Conservation (phyloP, 2,113 vertebrate species). For the Tylochromis polylepis region DNA sequence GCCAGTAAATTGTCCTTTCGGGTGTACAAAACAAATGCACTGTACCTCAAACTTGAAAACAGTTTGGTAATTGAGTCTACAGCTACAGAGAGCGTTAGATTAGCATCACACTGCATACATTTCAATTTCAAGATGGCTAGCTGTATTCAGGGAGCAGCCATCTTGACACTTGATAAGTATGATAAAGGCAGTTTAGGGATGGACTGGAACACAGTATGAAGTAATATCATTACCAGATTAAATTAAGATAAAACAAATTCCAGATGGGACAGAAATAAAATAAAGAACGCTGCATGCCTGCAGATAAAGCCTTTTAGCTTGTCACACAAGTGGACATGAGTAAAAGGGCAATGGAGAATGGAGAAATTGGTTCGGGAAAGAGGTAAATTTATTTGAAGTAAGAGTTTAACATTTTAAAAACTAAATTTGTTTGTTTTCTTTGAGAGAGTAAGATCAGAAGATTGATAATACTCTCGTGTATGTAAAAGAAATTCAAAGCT, state of each 20-base stretch:
- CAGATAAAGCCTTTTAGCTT: neutral
- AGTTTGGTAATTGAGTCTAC: neutral
- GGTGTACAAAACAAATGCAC: neutral
- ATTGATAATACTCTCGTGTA: neutral
- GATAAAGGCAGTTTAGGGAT: neutral
- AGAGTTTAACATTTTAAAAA: neutral
- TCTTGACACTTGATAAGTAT: neutral
- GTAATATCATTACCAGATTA: slow-evolving; percentile 19
- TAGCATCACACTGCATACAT: neutral
- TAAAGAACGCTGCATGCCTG: neutral
- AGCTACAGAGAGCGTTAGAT: neutral
- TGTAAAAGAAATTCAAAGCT: neutral
- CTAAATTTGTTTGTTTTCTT: neutral
- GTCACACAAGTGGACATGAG: neutral
- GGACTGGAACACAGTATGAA: neutral
- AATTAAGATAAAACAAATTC: slow-evolving; percentile 22
- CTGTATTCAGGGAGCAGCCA: neutral
- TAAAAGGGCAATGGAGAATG: neutral
- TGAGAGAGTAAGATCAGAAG: neutral
- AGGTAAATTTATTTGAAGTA: neutral
- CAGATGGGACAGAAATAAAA: slow-evolving; percentile 5
- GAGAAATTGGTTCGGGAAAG: neutral
- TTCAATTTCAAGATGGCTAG: neutral
- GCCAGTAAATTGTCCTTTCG: neutral
- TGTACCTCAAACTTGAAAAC: neutral